These are phyloP conservation scores for Psammodynastes pulverulentus DNA, from an alignment of 2,113 vertebrate species.

Conservation along the genomic window DNA sequence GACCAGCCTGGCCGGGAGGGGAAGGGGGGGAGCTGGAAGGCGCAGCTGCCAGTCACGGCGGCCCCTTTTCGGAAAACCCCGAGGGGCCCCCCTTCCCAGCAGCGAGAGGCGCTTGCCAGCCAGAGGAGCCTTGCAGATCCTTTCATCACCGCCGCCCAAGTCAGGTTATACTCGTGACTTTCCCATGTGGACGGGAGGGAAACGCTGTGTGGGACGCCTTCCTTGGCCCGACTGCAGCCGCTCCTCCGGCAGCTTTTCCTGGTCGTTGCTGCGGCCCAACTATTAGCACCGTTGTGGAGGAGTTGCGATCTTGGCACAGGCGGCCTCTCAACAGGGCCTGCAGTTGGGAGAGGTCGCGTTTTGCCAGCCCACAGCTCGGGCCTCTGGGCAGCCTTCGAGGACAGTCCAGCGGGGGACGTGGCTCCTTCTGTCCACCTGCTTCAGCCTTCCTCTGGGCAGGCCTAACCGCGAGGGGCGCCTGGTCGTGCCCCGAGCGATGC, in stretches of 20 bases:
- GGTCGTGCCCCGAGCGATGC: not conserved
- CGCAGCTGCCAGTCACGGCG: not conserved
- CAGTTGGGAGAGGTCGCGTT: not conserved
- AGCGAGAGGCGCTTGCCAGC: conserved; percentile 56
- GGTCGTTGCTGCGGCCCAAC: conserved; percentile 20
- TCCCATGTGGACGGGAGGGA: conserved; percentile 19
- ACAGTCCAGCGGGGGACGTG: rapidly evolving
- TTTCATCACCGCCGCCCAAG: conserved; percentile 35
- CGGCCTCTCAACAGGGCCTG: not conserved
- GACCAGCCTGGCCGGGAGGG: not conserved
- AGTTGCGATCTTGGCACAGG: conserved; percentile 26
- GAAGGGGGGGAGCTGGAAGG: not conserved
- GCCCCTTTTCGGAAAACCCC: not conserved
- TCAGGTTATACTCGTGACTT: conserved; percentile 33
- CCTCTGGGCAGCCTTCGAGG: not conserved
- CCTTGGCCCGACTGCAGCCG: conserved; percentile 25
- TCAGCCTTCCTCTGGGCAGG: not conserved
- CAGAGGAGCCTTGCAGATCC: no score
- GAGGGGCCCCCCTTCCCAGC: conserved; percentile 1
- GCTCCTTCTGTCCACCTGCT: not conserved
- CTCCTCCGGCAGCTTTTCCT: not conserved
- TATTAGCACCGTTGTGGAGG: conserved; percentile 39
- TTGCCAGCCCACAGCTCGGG: not conserved
- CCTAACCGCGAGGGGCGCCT: not conserved
- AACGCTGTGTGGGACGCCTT: not conserved